Base-by-base conservation (phyloP, 2,797 vertebrate genomes). In the Enteromius treurensis region DNA sequence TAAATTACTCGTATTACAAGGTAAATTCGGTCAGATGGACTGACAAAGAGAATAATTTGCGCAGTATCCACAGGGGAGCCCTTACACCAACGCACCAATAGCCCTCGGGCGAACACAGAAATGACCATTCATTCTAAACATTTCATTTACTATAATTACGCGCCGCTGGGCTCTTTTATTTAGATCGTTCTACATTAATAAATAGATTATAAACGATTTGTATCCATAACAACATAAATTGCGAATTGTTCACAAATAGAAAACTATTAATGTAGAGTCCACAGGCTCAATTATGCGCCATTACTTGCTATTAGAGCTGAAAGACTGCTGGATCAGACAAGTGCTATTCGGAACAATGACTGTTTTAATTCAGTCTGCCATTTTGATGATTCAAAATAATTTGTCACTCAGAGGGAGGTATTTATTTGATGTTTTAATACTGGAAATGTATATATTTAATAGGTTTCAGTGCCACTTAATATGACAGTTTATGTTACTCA, bases 401-500 rank as follows among this genome's bases (percentile, higher is more conserved):
- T 65, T 49, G 29, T 13, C 74, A 17, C 21, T 58, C 29, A 45
- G 55, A 15, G 49, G 21, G n/a, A 68, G 45, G 2, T 40, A 23
- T 45, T 26, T 32, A 3, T n/a, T 55, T 42, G 32, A 69, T 23
- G n/a, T 42, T 80, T 19, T 21, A 80, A 19, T 26, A 55, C 19
- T 69, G 9, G 40, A 15, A 26, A 26, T n/a, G n/a, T 15, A 29
- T 29, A n/a, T 10, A n/a, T 13, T 42, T 3, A 21, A 29, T 17
- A 34, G 11, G 23, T 45, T 71, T 29, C 3, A 4, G 9, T 21
- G 4, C 10, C 34, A 70, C 0, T 60, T 1, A 58, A 32, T n/a
- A 3, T 71, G 29, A 3, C 2, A 26, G 26, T 65, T 47, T 51
- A 1, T 75, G 21, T 49, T 47, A 90, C 92, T 93, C 90, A 95